These are phyloP conservation scores for Papilio xuthus DNA, from an alignment of 1,140 invertebrate species.

Conservation along the genomic window DNA sequence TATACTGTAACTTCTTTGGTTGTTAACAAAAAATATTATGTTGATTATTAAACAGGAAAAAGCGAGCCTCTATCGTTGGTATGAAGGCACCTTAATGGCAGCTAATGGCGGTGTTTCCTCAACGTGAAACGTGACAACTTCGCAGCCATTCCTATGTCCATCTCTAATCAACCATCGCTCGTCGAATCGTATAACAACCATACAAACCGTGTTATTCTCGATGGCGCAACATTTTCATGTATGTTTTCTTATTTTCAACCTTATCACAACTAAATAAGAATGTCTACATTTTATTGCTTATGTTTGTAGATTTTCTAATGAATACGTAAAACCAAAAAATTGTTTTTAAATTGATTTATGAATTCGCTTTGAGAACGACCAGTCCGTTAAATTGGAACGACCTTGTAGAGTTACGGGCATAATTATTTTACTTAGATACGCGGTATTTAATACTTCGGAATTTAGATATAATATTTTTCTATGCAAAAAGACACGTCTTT, in stretches of 20 bases:
- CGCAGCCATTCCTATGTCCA: slow-evolving; percentile 35
- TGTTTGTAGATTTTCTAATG: slow-evolving; percentile 7
- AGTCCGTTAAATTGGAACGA: slow-evolving; percentile 18
- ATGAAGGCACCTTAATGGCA: slow-evolving; percentile 54
- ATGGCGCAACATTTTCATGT: neutral
- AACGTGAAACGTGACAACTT: slow-evolving; percentile 50
- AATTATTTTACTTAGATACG: slow-evolving; percentile 19
- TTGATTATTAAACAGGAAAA: slow-evolving; percentile 7
- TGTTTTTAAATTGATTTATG: slow-evolving; percentile 27
- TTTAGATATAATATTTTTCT: neutral
- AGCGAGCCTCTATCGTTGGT: neutral
- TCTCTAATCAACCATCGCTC: slow-evolving; percentile 18
- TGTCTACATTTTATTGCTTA: neutral
- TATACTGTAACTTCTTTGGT: too few species aligned
- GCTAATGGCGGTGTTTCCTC: slow-evolving; percentile 66
- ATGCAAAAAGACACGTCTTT: too few species aligned
- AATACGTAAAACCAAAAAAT: slow-evolving; percentile 28
- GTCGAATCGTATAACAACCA: slow-evolving; percentile 31
- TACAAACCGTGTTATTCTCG: neutral
- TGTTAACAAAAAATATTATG: too few species aligned
- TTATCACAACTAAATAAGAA: slow-evolving; percentile 4
- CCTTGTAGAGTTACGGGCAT: neutral
- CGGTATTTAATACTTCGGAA: neutral
- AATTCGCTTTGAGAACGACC: slow-evolving; percentile 27
- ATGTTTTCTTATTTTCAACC: neutral